A percentile compares a stretch with the other conserved stretches of the same genome.
Evolutionary conservation across 2,797 vertebrate genomes (phyloP).

Genomic region (Tapera naevia): DNA sequence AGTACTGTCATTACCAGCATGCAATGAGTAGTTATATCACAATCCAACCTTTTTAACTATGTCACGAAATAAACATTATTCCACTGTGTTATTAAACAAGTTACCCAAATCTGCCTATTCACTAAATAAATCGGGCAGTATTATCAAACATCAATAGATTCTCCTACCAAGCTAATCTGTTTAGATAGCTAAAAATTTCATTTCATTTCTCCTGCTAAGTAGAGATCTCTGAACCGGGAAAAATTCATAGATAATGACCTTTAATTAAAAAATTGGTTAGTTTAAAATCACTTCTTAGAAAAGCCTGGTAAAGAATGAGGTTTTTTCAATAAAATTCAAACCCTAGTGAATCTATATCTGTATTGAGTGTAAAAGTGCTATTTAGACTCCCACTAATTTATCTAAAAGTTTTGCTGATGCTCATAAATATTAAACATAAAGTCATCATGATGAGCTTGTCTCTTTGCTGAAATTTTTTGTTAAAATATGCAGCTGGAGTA

Average conservation of each 20-base stretch:
- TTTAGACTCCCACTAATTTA: background rate
- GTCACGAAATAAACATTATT: background rate
- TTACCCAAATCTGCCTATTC: slow-evolving; percentile 4
- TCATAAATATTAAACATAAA: background rate
- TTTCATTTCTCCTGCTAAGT: background rate
- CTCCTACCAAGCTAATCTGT: background rate
- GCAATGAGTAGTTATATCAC: background rate
- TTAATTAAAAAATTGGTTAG: background rate
- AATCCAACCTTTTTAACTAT: slow-evolving; percentile 36
- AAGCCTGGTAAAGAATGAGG: background rate
- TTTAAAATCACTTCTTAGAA: background rate
- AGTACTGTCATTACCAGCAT: background rate
- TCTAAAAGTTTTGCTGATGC: background rate
- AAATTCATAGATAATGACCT: background rate
- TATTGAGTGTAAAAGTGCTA: background rate
- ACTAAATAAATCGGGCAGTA: slow-evolving; percentile 7
- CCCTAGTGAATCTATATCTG: background rate
- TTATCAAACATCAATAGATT: slow-evolving; percentile 26
- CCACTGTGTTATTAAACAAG: slow-evolving; percentile 24
- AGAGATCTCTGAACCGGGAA: background rate
- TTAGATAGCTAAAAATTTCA: background rate
- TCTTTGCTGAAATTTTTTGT: background rate
- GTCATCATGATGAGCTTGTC: background rate
- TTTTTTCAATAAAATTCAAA: background rate
- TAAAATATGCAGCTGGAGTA: background rate